These are phyloP conservation scores for Boloria selene DNA, from an alignment of 2,888 invertebrate genomes.

Conservation along the genomic window DNA sequence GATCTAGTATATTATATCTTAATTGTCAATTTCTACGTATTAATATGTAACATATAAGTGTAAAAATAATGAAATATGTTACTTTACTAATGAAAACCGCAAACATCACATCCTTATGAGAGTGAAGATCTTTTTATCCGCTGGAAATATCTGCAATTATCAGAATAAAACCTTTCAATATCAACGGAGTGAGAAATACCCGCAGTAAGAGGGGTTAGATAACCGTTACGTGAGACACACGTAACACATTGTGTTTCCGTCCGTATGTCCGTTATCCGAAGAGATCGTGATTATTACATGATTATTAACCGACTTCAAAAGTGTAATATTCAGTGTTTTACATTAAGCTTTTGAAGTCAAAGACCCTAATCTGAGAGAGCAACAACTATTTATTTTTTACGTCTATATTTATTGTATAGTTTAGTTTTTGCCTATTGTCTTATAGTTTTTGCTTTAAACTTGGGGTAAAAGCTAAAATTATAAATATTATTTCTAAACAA, in stretches of 20 bases:
- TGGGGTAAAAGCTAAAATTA: too few relatives aligned
- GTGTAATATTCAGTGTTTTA: background rate
- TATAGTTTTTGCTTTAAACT: too few relatives aligned
- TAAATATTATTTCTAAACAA: too few relatives aligned
- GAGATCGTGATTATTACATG: constrained; percentile 4
- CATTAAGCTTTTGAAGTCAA: background rate
- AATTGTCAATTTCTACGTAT: too few relatives aligned
- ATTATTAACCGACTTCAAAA: background rate
- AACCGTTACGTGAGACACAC: constrained; percentile 16
- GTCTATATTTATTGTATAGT: too few relatives aligned
- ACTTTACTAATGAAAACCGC: too few relatives aligned
- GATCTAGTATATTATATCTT: too few relatives aligned
- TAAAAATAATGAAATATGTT: too few relatives aligned
- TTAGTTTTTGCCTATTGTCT: too few relatives aligned
- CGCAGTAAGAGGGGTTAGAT: constrained; percentile 5
- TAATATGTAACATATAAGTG: too few relatives aligned
- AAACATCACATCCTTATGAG: background rate
- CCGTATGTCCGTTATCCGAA: constrained; percentile 14
- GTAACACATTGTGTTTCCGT: constrained; percentile 16
- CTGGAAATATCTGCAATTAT: constrained; percentile 8
- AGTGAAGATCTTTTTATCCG: background rate
- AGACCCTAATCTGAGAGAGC: too few relatives aligned
- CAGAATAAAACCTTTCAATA: constrained; percentile 8
- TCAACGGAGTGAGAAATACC: constrained; percentile 2
- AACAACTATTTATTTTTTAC: too few relatives aligned